These are phyloP conservation scores for Pelochelys cantorii DNA, from an alignment of 2,797 vertebrate species.

Conservation along the genomic window DNA sequence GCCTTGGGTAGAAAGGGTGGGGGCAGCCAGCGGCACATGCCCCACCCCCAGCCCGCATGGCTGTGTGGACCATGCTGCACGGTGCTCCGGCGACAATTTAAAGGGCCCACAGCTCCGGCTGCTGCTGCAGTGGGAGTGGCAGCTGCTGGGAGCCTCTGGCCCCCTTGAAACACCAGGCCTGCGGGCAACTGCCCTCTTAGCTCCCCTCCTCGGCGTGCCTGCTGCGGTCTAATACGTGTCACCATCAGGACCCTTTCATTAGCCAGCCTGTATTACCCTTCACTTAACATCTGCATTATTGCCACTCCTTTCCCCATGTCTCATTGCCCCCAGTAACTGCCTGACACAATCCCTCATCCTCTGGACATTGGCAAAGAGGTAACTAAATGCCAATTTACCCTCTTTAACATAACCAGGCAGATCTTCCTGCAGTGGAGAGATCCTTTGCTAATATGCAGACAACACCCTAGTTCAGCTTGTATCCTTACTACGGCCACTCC, in stretches of 20 bases:
- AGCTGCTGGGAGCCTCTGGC: no score
- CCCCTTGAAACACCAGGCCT: no score
- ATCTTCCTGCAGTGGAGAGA: not conserved
- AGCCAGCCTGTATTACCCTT: not conserved
- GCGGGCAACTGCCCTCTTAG: no score
- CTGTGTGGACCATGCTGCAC: no score
- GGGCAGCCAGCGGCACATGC: no score
- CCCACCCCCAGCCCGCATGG: no score
- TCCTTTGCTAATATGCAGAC: not conserved
- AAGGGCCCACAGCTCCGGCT: no score
- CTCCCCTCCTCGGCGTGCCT: no score
- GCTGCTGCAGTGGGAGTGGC: no score
- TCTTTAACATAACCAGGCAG: not conserved
- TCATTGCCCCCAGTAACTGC: not conserved
- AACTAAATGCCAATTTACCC: not conserved
- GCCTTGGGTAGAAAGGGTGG: no score
- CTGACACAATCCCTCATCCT: not conserved
- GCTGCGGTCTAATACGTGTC: not conserved
- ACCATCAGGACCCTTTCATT: not conserved
- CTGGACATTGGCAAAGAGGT: not conserved
- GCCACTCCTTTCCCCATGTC: not conserved
- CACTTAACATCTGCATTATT: not conserved
- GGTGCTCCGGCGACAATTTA: no score
- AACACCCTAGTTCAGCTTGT: not conserved
- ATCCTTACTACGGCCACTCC: not conserved